A percentile compares a stretch with the other conserved stretches of the same genome.
phyloP scores from a whole-genome alignment of 2,797 vertebrate species.

The Prunella strophiata region DNA sequence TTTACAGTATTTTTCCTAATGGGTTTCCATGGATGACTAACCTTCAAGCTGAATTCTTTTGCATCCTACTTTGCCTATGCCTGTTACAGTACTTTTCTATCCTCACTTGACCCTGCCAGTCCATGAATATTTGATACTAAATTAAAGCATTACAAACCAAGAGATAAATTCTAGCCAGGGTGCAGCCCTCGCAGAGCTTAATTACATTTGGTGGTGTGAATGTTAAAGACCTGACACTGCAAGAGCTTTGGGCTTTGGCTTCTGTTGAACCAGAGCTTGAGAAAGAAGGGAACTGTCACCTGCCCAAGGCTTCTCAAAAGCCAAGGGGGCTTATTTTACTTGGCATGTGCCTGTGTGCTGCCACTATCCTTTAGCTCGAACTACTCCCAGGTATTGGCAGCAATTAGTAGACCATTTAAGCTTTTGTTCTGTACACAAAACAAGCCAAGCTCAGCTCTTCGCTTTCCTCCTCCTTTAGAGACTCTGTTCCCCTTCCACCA shows the following conservation, averaged over 20 bases:
- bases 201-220: background rate
- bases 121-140: slow-evolving; percentile 44
- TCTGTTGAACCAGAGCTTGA: background rate
- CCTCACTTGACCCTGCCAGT: slow-evolving; percentile 38
- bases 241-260: background rate
- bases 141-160: slow-evolving; percentile 38
- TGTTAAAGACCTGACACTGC: background rate
- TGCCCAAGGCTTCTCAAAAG: background rate
- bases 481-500: background rate
- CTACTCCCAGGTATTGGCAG: background rate
- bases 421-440: background rate
- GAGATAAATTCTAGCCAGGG: background rate
- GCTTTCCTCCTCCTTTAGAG: background rate
- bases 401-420: background rate
- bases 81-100: slow-evolving; percentile 22
- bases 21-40: slow-evolving; percentile 19
- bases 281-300: background rate
- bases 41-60: slow-evolving; percentile 18
- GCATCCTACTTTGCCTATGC: background rate
- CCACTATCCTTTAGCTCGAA: background rate
- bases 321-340: background rate
- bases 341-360: background rate
- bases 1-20: slow-evolving; percentile 41
- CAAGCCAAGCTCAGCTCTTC: background rate
- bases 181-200: background rate